Conservation (phyloP, 2,888 invertebrate genomes). For the Acanthoscelides obtectus region DNA sequence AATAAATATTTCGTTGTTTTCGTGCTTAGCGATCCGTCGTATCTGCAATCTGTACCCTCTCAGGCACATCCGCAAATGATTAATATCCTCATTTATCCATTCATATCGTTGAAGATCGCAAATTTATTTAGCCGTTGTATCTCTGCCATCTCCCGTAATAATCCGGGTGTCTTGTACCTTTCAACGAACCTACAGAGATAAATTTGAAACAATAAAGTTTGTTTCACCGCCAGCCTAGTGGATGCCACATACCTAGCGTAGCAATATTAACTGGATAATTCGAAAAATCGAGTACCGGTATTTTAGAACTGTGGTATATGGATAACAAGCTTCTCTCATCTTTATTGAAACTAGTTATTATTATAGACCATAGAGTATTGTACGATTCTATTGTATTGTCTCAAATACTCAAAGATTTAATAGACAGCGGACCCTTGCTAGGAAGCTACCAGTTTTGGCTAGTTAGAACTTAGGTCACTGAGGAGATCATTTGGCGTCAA, state of each 20-base stretch:
- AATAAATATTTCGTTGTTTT: neutral
- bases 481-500: no score
- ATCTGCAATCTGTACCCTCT: neutral
- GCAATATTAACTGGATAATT: no score
- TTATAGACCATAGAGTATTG: no score
- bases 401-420: no score
- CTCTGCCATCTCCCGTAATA: neutral
- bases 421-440: no score
- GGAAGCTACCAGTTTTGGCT: no score
- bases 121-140: neutral
- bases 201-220: neutral
- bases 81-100: neutral
- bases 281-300: no score
- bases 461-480: no score
- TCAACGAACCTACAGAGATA: neutral
- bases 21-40: neutral
- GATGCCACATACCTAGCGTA: neutral
- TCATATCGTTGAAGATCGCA: neutral
- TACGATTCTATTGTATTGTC: no score
- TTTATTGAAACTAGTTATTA: no score
- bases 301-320: no score
- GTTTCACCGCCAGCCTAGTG: neutral
- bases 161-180: neutral
- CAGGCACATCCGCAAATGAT: neutral
- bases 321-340: no score